Conservation (phyloP, 2,797 vertebrate genomes). For the Cyprinodon diabolis region DNA sequence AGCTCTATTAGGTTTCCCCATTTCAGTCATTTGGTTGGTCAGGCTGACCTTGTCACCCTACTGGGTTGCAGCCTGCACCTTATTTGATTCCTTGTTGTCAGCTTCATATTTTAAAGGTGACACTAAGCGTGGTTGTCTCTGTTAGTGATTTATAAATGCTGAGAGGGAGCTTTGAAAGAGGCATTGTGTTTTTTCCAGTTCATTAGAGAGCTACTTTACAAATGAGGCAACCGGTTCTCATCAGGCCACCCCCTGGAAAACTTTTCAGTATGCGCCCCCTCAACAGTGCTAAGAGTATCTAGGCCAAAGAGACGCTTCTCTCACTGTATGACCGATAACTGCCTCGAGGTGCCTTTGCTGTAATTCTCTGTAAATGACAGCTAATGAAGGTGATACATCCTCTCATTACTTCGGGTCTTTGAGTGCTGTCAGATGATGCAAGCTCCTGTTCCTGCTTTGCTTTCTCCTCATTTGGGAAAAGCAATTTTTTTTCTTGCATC, state of each 20-base stretch:
- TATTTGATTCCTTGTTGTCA: no score
- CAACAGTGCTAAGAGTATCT: slow-evolving; percentile 23
- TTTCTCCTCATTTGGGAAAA: slow-evolving; percentile 23
- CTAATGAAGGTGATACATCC: slow-evolving; percentile 73
- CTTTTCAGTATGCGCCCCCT: neutral
- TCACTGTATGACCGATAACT: slow-evolving; percentile 61
- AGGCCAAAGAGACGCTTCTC: slow-evolving; percentile 40
- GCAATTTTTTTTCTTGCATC: neutral
- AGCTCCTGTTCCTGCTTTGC: slow-evolving; percentile 18
- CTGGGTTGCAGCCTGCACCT: no score
- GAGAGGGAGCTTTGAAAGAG: neutral
- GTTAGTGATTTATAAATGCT: neutral
- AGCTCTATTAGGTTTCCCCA: no score
- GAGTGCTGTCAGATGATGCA: slow-evolving; percentile 43
- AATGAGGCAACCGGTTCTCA: neutral
- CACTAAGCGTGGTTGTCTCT: neutral
- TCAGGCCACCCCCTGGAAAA: neutral
- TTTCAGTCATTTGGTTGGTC: no score
- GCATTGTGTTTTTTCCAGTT: neutral
- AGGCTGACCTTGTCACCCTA: no score
- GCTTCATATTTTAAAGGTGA: neutral
- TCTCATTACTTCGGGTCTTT: slow-evolving; percentile 56
- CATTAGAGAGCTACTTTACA: neutral
- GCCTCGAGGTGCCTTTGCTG: slow-evolving; percentile 55
- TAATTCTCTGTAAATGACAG: slow-evolving; percentile 76